phyloP scores from a whole-genome alignment of 2,797 vertebrate genomes.

The Arctocebus calabarensis region DNA sequence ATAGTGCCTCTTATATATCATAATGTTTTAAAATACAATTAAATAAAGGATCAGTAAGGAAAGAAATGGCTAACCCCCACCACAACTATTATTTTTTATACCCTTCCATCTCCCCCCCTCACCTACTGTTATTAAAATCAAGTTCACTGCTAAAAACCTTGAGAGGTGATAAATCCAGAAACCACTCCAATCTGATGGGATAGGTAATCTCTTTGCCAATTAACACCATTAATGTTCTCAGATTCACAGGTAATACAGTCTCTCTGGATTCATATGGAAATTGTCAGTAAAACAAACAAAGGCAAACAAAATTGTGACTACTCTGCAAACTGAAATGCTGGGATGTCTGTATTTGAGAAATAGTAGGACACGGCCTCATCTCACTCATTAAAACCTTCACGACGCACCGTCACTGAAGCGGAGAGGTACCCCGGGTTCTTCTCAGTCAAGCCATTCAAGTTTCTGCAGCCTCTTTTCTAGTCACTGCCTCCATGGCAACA shows the following conservation, averaged over 20 bases:
- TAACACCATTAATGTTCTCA: neutral
- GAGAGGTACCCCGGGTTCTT: conserved; percentile 80
- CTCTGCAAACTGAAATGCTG: neutral
- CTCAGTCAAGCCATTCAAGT: conserved; percentile 49
- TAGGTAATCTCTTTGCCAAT: neutral
- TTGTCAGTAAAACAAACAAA: conserved; percentile 24
- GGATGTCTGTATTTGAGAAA: conserved; percentile 17
- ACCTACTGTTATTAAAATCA: conserved; percentile 55
- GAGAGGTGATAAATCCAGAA: conserved; percentile 7
- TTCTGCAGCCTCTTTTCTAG: conserved; percentile 43
- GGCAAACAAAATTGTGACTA: conserved; percentile 25
- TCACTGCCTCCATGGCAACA: conserved; percentile 68
- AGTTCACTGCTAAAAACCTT: neutral
- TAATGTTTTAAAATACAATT: neutral
- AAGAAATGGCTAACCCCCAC: neutral
- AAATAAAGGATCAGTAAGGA: neutral
- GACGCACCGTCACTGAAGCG: conserved; percentile 68
- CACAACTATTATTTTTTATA: neutral
- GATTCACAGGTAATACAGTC: neutral
- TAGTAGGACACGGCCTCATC: conserved; percentile 36
- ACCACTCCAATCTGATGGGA: neutral
- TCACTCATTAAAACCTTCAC: conserved; percentile 79
- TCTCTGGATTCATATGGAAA: conserved; percentile 57
- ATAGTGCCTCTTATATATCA: neutral
- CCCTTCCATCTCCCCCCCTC: neutral